A percentile compares a stretch with the other conserved stretches of the same genome.
phyloP scores from a whole-genome alignment of 2,888 invertebrate genomes.

The Cantharis flavilabris region DNA sequence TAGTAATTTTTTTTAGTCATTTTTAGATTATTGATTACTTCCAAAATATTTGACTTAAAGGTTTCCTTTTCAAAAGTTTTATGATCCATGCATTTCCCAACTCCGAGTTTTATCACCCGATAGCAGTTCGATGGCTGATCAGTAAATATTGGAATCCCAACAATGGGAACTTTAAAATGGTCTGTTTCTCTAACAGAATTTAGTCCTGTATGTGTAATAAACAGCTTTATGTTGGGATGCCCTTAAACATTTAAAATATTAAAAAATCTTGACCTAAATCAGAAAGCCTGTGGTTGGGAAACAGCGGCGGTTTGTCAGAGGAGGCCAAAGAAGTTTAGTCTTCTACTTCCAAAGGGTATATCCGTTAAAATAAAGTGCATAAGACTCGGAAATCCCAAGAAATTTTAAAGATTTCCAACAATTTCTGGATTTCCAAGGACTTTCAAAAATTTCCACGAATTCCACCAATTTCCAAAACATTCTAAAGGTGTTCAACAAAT shows the following conservation, averaged over 20 bases:
- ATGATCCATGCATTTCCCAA: conserved; percentile 48
- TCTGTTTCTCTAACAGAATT: background rate
- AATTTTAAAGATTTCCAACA: no score
- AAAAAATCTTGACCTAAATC: background rate
- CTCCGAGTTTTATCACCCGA: background rate
- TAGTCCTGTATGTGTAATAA: background rate
- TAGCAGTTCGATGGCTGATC: background rate
- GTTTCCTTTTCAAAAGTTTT: conserved; percentile 41
- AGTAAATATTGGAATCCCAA: background rate
- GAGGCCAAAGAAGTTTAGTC: no score
- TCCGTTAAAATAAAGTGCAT: no score
- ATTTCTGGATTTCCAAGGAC: no score
- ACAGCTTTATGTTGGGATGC: background rate
- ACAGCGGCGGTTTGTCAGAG: no score
- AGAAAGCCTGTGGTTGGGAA: no score
- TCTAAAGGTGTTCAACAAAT: no score
- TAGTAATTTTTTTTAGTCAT: no score
- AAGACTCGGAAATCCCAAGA: no score
- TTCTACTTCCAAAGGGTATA: no score
- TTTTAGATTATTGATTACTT: conserved; percentile 28
- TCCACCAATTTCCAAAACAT: no score
- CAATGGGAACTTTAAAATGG: background rate
- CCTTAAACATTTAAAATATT: background rate
- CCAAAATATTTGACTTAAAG: conserved; percentile 42
- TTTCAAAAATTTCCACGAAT: no score